These are phyloP conservation scores for Chloroceryle amazona DNA, from an alignment of 2,797 vertebrate genomes.

Conservation along the genomic window DNA sequence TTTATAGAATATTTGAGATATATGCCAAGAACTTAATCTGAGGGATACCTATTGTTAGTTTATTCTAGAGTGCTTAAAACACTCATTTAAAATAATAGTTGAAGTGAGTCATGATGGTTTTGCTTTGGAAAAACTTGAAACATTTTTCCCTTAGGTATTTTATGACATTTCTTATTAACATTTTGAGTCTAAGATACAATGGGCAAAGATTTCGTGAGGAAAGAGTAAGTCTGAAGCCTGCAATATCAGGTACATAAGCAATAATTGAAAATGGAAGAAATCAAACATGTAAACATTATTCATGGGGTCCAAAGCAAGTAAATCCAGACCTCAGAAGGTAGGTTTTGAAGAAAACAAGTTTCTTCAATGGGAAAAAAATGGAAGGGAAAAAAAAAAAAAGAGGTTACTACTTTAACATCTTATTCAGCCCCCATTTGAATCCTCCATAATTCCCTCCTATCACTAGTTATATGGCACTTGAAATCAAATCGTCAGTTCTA, in stretches of 20 bases:
- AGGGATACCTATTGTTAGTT: not conserved
- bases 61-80: not conserved
- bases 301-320: accelerated
- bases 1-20: not conserved
- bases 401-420: not conserved
- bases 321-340: not conserved
- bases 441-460: not conserved
- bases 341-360: not conserved
- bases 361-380: not conserved
- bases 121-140: not conserved
- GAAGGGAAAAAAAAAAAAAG: not conserved
- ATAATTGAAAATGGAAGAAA: not conserved
- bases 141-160: not conserved
- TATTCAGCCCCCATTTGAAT: not conserved
- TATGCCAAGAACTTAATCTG: not conserved
- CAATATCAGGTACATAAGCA: not conserved
- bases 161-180: not conserved
- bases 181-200: not conserved
- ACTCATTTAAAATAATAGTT: not conserved
- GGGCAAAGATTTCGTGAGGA: not conserved
- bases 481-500: not conserved
- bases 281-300: not conserved
- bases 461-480: not conserved
- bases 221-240: not conserved
- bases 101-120: not conserved